Evolutionary conservation across 1,140 invertebrate species (phyloP).

Genomic region (Phortica variegata): DNA sequence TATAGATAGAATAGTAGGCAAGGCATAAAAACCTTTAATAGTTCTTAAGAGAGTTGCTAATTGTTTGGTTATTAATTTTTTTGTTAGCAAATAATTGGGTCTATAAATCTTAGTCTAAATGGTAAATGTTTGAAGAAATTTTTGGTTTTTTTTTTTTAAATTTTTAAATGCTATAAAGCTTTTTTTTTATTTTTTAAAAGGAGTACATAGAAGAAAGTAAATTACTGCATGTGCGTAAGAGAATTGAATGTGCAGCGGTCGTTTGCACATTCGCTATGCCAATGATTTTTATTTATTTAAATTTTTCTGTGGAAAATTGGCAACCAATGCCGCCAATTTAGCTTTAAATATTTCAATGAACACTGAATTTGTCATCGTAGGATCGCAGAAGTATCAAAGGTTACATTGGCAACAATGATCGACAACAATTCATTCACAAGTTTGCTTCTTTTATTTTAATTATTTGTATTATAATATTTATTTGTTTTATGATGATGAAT

Average conservation of each 20-base stretch:
- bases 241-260: constrained; percentile 37
- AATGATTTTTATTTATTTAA: constrained; percentile 18
- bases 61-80: background rate
- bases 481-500: constrained; percentile 21
- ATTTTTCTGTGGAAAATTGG: too few species aligned
- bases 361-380: too few species aligned
- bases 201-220: constrained; percentile 31
- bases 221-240: constrained; percentile 48
- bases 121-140: constrained; percentile 7
- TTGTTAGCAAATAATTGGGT: background rate
- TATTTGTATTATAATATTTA: constrained; percentile 10
- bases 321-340: too few species aligned
- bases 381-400: too few species aligned
- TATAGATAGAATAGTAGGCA: constrained; percentile 14
- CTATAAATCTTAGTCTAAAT: constrained; percentile 3
- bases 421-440: too few species aligned
- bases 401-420: too few species aligned
- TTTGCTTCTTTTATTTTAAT: constrained; percentile 6
- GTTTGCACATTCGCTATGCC: constrained; percentile 47
- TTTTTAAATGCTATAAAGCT: constrained; percentile 15
- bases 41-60: constrained; percentile 14
- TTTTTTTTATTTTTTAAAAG: background rate
- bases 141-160: constrained; percentile 10
- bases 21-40: too few species aligned
- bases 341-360: too few species aligned